Percentiles rank a stretch among this genome's conserved stretches.
These are phyloP conservation scores for Lutraria rhynchaena DNA, from an alignment of 1,140 invertebrate genomes.

Conservation along the genomic window DNA sequence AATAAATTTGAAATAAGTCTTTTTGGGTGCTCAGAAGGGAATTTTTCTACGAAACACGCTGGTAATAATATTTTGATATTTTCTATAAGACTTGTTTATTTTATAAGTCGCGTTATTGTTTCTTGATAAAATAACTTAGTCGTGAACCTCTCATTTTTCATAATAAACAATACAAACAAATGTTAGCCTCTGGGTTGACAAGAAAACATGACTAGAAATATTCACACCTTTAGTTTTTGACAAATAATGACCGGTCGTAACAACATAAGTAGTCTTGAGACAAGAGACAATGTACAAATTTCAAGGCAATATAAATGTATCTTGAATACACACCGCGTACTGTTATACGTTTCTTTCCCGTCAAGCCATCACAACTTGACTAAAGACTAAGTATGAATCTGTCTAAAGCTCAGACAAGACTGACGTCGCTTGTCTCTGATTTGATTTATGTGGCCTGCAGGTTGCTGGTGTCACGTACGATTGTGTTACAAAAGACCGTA, in stretches of 20 bases:
- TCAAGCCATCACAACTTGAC: no score
- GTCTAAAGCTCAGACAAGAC: slow-evolving; percentile 10
- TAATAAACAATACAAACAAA: neutral
- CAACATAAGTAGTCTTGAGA: slow-evolving; percentile 22
- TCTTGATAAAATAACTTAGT: no score
- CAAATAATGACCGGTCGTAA: slow-evolving; percentile 21
- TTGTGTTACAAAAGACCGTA: no score
- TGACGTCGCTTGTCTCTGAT: slow-evolving; percentile 20
- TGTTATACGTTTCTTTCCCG: no score
- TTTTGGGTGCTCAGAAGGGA: no score
- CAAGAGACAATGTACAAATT: slow-evolving; percentile 5
- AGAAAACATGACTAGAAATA: slow-evolving; percentile 1
- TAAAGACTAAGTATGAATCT: neutral
- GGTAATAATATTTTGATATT: no score
- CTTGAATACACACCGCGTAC: no score
- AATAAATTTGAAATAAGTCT: no score
- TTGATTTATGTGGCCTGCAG: slow-evolving; percentile 22
- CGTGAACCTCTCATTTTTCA: no score
- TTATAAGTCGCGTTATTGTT: no score
- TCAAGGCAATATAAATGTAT: neutral
- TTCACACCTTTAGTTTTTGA: slow-evolving; percentile 38
- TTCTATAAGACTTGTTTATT: no score
- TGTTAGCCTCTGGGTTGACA: slow-evolving; percentile 9
- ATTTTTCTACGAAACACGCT: no score
- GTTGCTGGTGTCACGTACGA: slow-evolving; percentile 1